Percentiles rank a stretch among this genome's conserved stretches.
Conservation (phyloP, 2,888 invertebrate genomes). For the Thecocarcelia acutangulata region DNA sequence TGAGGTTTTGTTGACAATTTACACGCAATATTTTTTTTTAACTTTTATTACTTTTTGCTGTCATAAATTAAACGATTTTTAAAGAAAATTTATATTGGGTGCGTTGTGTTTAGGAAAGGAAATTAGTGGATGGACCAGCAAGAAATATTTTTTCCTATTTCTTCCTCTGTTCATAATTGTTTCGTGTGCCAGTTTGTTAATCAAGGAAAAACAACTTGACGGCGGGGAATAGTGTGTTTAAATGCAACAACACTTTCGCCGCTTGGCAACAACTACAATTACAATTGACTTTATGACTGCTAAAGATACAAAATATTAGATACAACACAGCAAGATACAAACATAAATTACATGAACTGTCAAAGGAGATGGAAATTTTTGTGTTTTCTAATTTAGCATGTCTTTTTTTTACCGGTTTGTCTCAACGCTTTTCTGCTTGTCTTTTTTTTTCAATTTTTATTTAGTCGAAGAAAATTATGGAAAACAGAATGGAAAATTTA, state of each 20-base stretch:
- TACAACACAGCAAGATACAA: conserved; percentile 58
- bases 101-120: not conserved
- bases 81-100: not conserved
- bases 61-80: not conserved
- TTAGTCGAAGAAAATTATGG: conserved; percentile 40
- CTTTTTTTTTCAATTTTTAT: conserved; percentile 3
- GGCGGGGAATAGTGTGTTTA: conserved; percentile 27
- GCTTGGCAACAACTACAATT: conserved; percentile 28
- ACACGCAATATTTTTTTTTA: conserved; percentile 53
- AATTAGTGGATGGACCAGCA: not conserved
- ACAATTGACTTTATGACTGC: conserved; percentile 51
- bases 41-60: conserved; percentile 7
- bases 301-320: conserved; percentile 56
- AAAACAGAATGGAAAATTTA: conserved; percentile 36
- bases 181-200: conserved; percentile 29
- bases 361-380: conserved; percentile 66
- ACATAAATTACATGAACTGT: conserved; percentile 68
- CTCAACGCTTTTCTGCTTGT: not conserved
- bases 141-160: not conserved
- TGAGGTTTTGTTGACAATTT: conserved; percentile 61
- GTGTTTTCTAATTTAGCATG: conserved; percentile 67
- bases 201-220: conserved; percentile 7
- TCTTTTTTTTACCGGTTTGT: conserved; percentile 47
- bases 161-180: not conserved
- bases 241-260: conserved; percentile 54